Evolutionary conservation across 2,888 invertebrate genomes (phyloP).

Genomic region (Bombylius major): DNA sequence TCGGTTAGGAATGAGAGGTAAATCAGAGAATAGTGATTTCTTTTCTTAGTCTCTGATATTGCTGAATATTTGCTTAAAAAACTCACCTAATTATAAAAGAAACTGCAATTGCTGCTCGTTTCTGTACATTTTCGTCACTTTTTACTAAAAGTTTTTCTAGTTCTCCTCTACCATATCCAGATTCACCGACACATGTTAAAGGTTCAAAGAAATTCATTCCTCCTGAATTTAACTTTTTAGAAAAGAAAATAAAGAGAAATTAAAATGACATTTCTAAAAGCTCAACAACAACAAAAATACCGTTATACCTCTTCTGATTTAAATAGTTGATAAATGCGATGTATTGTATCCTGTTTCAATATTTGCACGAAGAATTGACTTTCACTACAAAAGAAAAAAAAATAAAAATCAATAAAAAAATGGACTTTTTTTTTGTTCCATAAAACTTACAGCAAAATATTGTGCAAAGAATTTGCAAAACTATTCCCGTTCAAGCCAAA

Average conservation of each 20-base stretch:
- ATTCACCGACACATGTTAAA: conserved; percentile 32
- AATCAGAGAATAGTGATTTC: too few relatives aligned
- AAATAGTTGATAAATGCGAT: conserved; percentile 29
- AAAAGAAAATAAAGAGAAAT: too few relatives aligned
- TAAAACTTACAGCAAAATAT: conserved; percentile 30
- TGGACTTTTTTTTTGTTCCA: background rate
- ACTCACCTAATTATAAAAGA: conserved; percentile 28
- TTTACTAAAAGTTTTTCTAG: conserved; percentile 27
- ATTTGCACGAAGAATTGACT: conserved; percentile 34
- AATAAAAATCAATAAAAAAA: background rate
- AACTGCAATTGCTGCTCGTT: conserved; percentile 32
- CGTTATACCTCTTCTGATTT: conserved; percentile 25
- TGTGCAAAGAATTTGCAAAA: conserved; percentile 29
- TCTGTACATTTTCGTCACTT: conserved; percentile 26
- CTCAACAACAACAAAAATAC: too few relatives aligned
- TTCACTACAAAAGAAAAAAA: conserved; percentile 22
- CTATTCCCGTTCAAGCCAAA: conserved; percentile 27
- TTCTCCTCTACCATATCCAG: conserved; percentile 35
- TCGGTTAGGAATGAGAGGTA: too few relatives aligned
- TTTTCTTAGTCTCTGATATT: too few relatives aligned
- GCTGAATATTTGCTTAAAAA: background rate
- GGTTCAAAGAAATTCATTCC: conserved; percentile 29
- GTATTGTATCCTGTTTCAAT: conserved; percentile 30
- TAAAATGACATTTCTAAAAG: too few relatives aligned
- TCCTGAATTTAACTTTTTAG: conserved; percentile 3